Evolutionary conservation across 2,797 vertebrate species (phyloP), one percentile per base, ranked within the genome.

Genomic region (Cyprinella venusta): DNA sequence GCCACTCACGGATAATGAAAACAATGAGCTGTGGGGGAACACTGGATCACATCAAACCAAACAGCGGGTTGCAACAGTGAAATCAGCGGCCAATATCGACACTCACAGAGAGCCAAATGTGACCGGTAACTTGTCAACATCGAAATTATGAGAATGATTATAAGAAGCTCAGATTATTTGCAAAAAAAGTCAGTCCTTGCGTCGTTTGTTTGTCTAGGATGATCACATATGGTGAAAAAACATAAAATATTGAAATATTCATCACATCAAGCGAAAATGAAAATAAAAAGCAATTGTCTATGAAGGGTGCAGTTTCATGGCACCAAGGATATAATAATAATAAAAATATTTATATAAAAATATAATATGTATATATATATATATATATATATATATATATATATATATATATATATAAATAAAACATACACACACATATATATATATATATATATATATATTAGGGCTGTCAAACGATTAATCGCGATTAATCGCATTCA

Each of bases 1-100:
- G 71, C n/a, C 70, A 54, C 71, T 76, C 48, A 30, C 26, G 16
- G 61, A 71, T 74, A 56, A 75, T 42, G 48, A 82, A 76, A 80
- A 80, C 78, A 74, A 45, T 45, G n/a, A 84, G 45, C 61, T 30
- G 70, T 52, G 70, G 48, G 70, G 48, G 80, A 82, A 82, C 59
- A 42, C 15, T 30, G 54, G 15, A 80, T 59, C 65, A 5, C 65
- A 59, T 54, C 78, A 8, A 56, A 56, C 50, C 52, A 59, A 80
- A 56, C 54, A 30, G 33, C 24, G 79, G 38, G 52, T 45, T 59
- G 6, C 61, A 65, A 40, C 52, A 36, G 61, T 33, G 12, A 24
- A 42, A 42, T 42, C 52, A 59, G 52, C 1, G 30, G 33, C 67
- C 52, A 70, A 45, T 15, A 59, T n/a, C 13, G 69, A 69, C 50